Base-by-base conservation (phyloP, 2,113 vertebrate species). In the Hirundichthys speculiger region DNA sequence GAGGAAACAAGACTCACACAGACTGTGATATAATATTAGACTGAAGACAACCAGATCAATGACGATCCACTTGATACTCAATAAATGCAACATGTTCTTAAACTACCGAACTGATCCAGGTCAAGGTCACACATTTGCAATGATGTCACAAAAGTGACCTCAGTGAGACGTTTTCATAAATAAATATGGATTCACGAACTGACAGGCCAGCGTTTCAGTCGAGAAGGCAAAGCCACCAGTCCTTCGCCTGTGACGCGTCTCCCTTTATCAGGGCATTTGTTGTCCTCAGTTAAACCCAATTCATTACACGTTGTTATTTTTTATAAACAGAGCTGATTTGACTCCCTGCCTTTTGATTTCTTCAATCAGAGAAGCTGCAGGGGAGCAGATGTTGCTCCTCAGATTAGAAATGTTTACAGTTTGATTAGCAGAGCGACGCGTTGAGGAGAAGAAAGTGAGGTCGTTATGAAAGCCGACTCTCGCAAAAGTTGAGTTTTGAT, bases 281-380 rank as follows among this genome's bases (percentile, higher is more conserved):
- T 52, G 11, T 22, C 16, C 38, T 50, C n/a, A n/a, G n/a, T n/a
- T n/a, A 15, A 13, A 4, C 40, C 3, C 16, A 14, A 41, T 41
- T 16, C 40, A 41, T 15, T 41, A 16, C 13, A 20, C 65, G 52
- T 51, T 50, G 21, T 46, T 55, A 50, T 50, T 30, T 38, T 39
- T n/a, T n/a, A n/a, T 13, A 73, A 63, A 20, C 27, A 50, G 21
- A 47, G 43, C 21, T 24, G 27, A 59, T 55, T 60, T 45, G n/a
- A n/a, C n/a, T n/a, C 34, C 45, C 24, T 9, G 53, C 48, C 3
- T 19, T 43, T 19, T 47, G 7, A 62, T 65, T 58, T 67, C 46
- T 30, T 51, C 60, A 69, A 58, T 79, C 54, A 69, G 45, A 48
- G 25, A 52, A 60, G 22, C 64, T 52, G 52, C 52, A 52, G 64